Conservation (phyloP, 2,113 vertebrate genomes). For the Ctenodactylus gundi region DNA sequence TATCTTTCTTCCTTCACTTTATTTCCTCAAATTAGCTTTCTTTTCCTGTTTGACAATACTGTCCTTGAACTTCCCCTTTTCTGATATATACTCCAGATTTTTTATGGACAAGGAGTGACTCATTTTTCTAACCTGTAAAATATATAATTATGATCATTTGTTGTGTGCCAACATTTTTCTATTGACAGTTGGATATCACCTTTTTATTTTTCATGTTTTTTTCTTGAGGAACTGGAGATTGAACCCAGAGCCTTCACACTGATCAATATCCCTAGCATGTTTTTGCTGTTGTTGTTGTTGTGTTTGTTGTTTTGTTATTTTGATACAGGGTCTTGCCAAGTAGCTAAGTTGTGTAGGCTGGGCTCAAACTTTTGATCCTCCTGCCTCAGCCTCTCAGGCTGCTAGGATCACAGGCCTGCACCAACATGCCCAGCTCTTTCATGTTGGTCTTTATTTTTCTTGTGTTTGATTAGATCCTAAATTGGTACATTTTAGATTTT, state of each 20-base stretch:
- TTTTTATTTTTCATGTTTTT: neutral
- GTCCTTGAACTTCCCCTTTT: neutral
- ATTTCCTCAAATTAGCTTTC: neutral
- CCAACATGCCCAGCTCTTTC: no score
- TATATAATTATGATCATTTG: neutral
- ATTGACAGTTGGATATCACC: neutral
- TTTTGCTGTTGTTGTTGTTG: no score
- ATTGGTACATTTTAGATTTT: neutral
- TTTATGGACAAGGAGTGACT: neutral
- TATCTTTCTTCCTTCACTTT: neutral
- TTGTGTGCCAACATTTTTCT: neutral
- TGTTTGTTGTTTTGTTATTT: no score
- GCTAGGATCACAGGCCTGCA: no score
- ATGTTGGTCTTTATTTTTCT: neutral
- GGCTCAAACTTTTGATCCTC: no score
- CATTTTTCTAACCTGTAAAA: neutral
- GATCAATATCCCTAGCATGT: no score
- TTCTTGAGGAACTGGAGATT: no score
- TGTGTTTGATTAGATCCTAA: neutral
- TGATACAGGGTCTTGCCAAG: no score
- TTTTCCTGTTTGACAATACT: neutral
- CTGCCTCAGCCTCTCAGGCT: no score
- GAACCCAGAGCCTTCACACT: no score
- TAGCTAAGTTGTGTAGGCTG: no score
- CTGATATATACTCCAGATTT: neutral